Base-by-base conservation (phyloP, 2,113 vertebrate species). In the Tor tambroides region DNA sequence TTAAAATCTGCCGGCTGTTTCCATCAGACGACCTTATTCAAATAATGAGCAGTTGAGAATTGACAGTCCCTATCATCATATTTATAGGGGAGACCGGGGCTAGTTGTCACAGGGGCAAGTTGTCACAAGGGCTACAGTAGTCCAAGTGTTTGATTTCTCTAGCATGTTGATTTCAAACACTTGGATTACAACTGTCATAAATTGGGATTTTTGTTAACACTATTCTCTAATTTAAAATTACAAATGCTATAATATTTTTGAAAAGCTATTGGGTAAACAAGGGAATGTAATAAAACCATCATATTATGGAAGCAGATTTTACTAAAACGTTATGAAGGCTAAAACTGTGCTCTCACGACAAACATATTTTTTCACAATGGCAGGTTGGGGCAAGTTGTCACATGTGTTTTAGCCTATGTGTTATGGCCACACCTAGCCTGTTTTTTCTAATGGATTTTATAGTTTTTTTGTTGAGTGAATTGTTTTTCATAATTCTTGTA, bases 71-170 rank as follows among this genome's bases (percentile, higher is more conserved):
- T 15, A 0, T 19, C 12, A 41, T 41, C 69, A 21, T 19, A 19
- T 38, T 38, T 26, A 26, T 63, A 65, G 78, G 14, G 21, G 2
- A 46, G 35, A 30, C n/a, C 35, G 56, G 80, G 80, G 79, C 59
- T 65, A 21, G 79, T 43, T 81, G 79, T 81, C 79, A 43, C 79
- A 65, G 19, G 21, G 77, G 78, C 17, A 56, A 12, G 15, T 79
- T 54, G 19, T 59, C 21, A 80, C 51, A 38, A 17, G 12, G 23
- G 12, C 21, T 80, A 61, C n/a, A 4, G 2, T 43, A 3, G 23
- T 51, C 15, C 4, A 59, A n/a, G 11, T 35, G 30, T 7, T 56
- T 56, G 28, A 5, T 79, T 30, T 32, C 46, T 72, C 0, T 6
- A 38, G 32, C 9, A 23, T 38, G 35, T 10, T 61, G 19, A 41